phyloP scores from a whole-genome alignment of 2,888 invertebrate genomes.

The Dryocosmus kuriphilus region DNA sequence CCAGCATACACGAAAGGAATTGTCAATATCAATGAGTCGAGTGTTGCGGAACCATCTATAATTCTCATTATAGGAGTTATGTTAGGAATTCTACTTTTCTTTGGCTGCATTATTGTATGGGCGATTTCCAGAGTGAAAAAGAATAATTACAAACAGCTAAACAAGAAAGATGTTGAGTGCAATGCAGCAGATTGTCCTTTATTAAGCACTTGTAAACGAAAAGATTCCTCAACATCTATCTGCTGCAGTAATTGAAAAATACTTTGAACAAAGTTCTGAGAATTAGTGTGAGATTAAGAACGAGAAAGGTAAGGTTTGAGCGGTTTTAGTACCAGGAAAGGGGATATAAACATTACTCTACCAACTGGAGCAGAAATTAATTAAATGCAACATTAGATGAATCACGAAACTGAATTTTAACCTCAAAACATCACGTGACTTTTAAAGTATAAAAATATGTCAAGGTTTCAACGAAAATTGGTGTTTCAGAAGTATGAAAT shows the following conservation, averaged over 20 bases:
- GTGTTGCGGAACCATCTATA: conserved; percentile 19
- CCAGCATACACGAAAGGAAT: neutral
- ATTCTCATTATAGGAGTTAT: conserved; percentile 38
- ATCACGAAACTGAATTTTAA: neutral
- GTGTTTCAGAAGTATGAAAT: neutral
- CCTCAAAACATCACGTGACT: neutral
- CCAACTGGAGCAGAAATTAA: neutral
- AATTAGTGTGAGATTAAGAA: neutral
- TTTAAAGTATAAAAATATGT: neutral
- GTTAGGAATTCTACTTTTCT: conserved; percentile 42
- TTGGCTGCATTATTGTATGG: conserved; percentile 45
- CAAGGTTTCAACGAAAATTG: neutral
- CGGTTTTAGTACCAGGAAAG: neutral
- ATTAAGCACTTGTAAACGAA: conserved; percentile 34
- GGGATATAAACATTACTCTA: neutral
- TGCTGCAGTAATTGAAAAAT: conserved; percentile 14
- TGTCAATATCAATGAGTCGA: neutral
- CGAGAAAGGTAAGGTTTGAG: neutral
- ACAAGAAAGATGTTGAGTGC: conserved; percentile 34
- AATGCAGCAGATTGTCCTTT: conserved; percentile 46
- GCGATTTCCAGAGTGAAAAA: conserved; percentile 47
- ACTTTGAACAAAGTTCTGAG: neutral
- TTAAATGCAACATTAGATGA: neutral
- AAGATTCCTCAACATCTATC: conserved; percentile 21
- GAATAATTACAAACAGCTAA: conserved; percentile 51